Percentiles rank a stretch among this genome's conserved stretches.
Conservation (phyloP, 1,140 invertebrate species). For the Hermetia illucens region DNA sequence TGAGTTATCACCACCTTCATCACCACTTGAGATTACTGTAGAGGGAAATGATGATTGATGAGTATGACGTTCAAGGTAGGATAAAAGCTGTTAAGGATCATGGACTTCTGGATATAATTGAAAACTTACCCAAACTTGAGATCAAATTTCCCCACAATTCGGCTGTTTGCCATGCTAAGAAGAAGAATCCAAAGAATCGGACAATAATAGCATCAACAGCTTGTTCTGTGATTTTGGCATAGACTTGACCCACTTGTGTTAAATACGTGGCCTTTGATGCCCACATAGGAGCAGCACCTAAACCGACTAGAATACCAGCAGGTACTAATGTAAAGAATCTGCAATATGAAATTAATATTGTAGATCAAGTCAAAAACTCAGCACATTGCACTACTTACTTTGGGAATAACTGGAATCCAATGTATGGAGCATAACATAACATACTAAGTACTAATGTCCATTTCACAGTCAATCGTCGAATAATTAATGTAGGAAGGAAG, state of each 20-base stretch:
- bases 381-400: constrained; percentile 8
- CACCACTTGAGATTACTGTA: constrained; percentile 56
- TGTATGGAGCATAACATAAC: constrained; percentile 86
- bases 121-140: constrained; percentile 58
- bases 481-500: constrained; percentile 80
- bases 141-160: constrained; percentile 93
- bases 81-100: too few relatives aligned
- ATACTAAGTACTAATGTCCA: constrained; percentile 87
- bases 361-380: neutral
- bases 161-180: constrained; percentile 90
- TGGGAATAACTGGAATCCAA: constrained; percentile 84
- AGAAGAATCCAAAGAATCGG: constrained; percentile 95
- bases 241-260: constrained; percentile 80
- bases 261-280: constrained; percentile 91
- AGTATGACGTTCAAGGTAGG: too few relatives aligned
- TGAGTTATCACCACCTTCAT: constrained; percentile 32
- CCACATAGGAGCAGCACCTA: constrained; percentile 93
- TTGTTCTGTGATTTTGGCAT: constrained; percentile 75
- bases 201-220: constrained; percentile 81
- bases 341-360: neutral
- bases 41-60: too few relatives aligned
- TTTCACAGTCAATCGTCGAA: constrained; percentile 82
- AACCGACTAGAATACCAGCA: constrained; percentile 72
- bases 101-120: too few relatives aligned
- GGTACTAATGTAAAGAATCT: constrained; percentile 83